Evolutionary conservation across 2,888 invertebrate genomes (phyloP), one percentile per base, ranked within the genome.

Genomic region (Cryptus viduatorius): DNA sequence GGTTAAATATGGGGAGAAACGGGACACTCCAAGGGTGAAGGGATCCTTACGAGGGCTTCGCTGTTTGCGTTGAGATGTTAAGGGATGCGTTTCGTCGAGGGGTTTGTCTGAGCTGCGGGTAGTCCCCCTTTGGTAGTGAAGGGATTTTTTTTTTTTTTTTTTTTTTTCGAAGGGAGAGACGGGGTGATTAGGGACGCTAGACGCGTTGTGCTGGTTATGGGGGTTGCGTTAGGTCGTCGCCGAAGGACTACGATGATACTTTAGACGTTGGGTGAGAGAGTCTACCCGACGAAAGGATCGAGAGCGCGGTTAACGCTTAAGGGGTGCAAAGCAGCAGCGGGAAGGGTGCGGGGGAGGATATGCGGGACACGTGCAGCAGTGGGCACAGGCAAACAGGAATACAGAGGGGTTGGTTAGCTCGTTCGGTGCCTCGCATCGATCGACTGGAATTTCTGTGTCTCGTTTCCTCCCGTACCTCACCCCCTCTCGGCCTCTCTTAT

Each of bases 181-280:
- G 71, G 8, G 68, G 79, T 77, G 71, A 79, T 84, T 76, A 79
- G 82, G 84, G 84, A 29, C 79, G 72, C 59, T 46, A 64, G 77
- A 72, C 73, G 56, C 50, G 67, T 69, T 69, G 50, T 46, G 69
- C 50, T 31, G 65, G 79, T 64, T 53, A 82, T 76, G 82, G 61
- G 84, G 71, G 82, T 84, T 82, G 82, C 50, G 82, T 82, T 37
- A 84, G 84, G 84, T 84, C 82, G 84, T 76, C 68, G 50, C 14
- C 50, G 65, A 46, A 73, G 61, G 59, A 46, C 64, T 48, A 29
- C 48, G 73, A 48, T 50, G 73, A 48, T 50, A 50, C 76, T n/a
- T 14, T 50, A 42, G 64, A 50, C 42, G 19, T 37, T 64, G 37
- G 50, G 64, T 53, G 65, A 65, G 65, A 53, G 19, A 46, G 65